These are phyloP conservation scores for Rhinoraja longicauda DNA, from an alignment of 2,797 vertebrate species.

Conservation along the genomic window DNA sequence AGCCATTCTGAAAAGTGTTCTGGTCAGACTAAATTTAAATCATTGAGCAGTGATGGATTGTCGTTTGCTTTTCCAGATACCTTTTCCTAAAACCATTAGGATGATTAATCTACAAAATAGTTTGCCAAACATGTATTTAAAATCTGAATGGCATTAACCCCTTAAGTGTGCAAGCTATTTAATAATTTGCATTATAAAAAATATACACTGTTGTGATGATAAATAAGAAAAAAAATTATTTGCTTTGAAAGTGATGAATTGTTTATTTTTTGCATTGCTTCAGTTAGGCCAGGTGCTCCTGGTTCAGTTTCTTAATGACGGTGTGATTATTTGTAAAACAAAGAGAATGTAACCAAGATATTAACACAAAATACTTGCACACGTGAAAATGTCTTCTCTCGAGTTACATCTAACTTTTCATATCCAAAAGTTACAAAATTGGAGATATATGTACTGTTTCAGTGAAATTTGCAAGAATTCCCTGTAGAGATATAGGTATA, in stretches of 20 bases:
- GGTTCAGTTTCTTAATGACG: background rate
- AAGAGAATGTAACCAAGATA: background rate
- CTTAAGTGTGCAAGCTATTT: slow-evolving; percentile 20
- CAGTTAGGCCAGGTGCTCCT: background rate
- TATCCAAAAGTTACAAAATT: background rate
- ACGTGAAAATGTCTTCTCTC: background rate
- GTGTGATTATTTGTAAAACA: background rate
- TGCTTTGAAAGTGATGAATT: slow-evolving; percentile 13
- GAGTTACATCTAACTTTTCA: background rate
- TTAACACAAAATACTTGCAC: background rate
- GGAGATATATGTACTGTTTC: background rate
- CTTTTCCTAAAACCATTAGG: slow-evolving; percentile 17
- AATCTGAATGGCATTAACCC: slow-evolving; percentile 31
- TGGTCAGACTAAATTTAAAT: slow-evolving; percentile 18
- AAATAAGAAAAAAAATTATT: background rate
- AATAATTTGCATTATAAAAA: background rate
- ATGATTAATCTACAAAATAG: slow-evolving; percentile 31
- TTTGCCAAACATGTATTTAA: background rate
- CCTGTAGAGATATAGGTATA: background rate
- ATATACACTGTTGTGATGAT: background rate
- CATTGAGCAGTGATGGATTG: slow-evolving; percentile 35
- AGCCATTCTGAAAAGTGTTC: no score
- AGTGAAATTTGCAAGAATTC: background rate
- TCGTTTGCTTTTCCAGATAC: slow-evolving; percentile 22
- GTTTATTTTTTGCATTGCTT: background rate